phyloP scores from a whole-genome alignment of 2,113 vertebrate species.

The Taurulus bubalis region DNA sequence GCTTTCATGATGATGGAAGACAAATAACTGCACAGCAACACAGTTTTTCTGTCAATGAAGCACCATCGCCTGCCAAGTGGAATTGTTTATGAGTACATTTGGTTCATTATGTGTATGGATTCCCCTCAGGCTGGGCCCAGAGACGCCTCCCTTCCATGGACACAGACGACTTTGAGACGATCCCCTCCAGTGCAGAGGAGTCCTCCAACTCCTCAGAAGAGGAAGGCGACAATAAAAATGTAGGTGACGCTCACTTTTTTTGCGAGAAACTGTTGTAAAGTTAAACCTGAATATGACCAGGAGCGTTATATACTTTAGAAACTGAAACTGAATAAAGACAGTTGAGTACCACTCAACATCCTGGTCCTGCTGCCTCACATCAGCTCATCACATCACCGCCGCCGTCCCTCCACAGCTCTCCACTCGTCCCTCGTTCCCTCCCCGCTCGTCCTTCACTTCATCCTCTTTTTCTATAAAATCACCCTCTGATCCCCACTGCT shows the following conservation, averaged over 20 bases:
- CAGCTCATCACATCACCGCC: slow-evolving; percentile 26
- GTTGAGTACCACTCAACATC: not conserved
- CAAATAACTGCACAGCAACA: not conserved
- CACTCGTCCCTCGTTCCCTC: slow-evolving; percentile 31
- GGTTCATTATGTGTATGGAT: slow-evolving; percentile 7
- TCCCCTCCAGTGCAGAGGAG: slow-evolving; percentile 91
- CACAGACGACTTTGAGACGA: slow-evolving; percentile 90
- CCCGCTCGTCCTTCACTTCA: slow-evolving; percentile 24
- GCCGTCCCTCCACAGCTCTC: slow-evolving; percentile 11
- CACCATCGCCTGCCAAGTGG: not conserved
- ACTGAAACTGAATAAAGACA: not conserved
- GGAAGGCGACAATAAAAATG: slow-evolving; percentile 86
- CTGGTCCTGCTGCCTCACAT: not conserved
- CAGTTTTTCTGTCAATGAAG: not conserved
- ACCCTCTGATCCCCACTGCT: slow-evolving; percentile 21
- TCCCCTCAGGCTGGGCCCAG: slow-evolving; percentile 86
- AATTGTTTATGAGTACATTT: slow-evolving; percentile 12
- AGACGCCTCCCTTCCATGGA: slow-evolving; percentile 87
- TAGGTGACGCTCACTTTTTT: slow-evolving; percentile 57
- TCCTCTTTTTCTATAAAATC: slow-evolving; percentile 36
- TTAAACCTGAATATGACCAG: not conserved
- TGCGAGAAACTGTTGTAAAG: slow-evolving; percentile 78
- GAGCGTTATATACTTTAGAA: not conserved
- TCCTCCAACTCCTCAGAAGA: slow-evolving; percentile 94
- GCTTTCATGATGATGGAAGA: slow-evolving; percentile 9